Percentiles rank a stretch among this genome's conserved stretches.
Evolutionary conservation across 2,797 vertebrate species (phyloP).

Genomic region (Delichon dasypus): DNA sequence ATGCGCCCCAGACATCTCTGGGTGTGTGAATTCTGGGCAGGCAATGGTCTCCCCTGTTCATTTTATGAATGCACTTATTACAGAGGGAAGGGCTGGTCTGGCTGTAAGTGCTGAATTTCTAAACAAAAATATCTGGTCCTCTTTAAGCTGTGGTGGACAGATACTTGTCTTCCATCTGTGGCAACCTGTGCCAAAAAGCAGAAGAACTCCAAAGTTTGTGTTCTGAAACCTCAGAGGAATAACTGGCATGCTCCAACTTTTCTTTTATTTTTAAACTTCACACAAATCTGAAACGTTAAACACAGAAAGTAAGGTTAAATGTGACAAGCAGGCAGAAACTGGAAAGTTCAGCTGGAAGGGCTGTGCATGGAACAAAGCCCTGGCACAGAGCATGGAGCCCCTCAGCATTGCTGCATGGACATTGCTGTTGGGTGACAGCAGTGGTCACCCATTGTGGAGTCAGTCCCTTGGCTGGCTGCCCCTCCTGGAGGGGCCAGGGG

Average conservation of each 20-base stretch:
- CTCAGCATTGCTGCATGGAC: neutral
- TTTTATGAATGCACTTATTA: neutral
- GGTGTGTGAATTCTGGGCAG: neutral
- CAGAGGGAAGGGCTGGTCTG: neutral
- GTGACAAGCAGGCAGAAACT: neutral
- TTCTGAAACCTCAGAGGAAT: constrained; percentile 18
- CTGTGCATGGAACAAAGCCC: neutral
- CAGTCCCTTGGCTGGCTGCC: neutral
- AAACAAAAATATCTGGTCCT: constrained; percentile 26
- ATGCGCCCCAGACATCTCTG: fast-evolving
- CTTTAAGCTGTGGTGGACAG: neutral
- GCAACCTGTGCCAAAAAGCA: neutral
- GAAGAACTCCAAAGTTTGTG: neutral
- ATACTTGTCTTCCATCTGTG: constrained; percentile 38
- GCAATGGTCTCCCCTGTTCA: neutral
- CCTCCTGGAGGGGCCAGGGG: fast-evolving
- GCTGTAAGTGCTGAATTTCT: neutral
- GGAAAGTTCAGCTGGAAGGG: neutral
- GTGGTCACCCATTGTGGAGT: fast-evolving
- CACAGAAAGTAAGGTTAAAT: neutral
- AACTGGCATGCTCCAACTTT: neutral
- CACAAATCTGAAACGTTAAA: neutral
- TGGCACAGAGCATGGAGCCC: fast-evolving
- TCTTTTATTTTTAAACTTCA: neutral
- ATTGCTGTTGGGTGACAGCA: fast-evolving